Evolutionary conservation across 2,888 invertebrate genomes (phyloP).

Genomic region (Harmothoe impar): DNA sequence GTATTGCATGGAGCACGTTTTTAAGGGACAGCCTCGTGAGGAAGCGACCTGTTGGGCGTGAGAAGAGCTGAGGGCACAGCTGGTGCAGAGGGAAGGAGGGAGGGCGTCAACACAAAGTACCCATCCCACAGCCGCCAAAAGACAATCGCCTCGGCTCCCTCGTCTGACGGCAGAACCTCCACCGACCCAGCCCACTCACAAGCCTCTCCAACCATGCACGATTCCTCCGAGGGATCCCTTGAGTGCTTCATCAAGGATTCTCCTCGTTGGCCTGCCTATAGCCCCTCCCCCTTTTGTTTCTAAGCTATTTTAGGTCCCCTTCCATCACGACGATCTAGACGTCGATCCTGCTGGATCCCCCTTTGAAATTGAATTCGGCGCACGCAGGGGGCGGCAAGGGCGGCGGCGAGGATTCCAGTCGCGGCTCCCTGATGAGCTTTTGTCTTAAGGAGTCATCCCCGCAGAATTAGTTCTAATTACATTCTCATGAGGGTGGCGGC

Average conservation of each 20-base stretch:
- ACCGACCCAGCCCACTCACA: not conserved
- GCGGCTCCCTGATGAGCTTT: slow-evolving; percentile 30
- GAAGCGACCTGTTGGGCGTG: too few relatives aligned
- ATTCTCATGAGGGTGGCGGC: slow-evolving; percentile 41
- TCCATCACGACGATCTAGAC: slow-evolving; percentile 41
- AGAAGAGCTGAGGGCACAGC: too few relatives aligned
- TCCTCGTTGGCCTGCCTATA: slow-evolving; percentile 23
- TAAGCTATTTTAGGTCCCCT: slow-evolving; percentile 13
- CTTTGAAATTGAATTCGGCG: slow-evolving; percentile 52
- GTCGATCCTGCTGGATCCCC: slow-evolving; percentile 17
- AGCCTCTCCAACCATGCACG: not conserved
- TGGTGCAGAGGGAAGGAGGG: too few relatives aligned
- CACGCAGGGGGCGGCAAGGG: not conserved
- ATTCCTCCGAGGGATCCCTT: slow-evolving; percentile 10
- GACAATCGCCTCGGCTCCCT: too few relatives aligned
- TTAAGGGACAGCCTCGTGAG: too few relatives aligned
- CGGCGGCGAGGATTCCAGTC: not conserved
- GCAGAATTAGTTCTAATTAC: slow-evolving; percentile 47
- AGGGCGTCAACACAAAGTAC: too few relatives aligned
- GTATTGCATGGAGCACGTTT: too few relatives aligned
- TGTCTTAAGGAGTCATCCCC: slow-evolving; percentile 50
- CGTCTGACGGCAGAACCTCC: too few relatives aligned
- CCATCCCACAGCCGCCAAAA: too few relatives aligned
- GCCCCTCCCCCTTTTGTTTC: slow-evolving; percentile 42
- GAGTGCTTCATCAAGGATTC: slow-evolving; percentile 41